Evolutionary conservation across 1,140 invertebrate species (phyloP).

Genomic region (Aphaenogaster rudis): DNA sequence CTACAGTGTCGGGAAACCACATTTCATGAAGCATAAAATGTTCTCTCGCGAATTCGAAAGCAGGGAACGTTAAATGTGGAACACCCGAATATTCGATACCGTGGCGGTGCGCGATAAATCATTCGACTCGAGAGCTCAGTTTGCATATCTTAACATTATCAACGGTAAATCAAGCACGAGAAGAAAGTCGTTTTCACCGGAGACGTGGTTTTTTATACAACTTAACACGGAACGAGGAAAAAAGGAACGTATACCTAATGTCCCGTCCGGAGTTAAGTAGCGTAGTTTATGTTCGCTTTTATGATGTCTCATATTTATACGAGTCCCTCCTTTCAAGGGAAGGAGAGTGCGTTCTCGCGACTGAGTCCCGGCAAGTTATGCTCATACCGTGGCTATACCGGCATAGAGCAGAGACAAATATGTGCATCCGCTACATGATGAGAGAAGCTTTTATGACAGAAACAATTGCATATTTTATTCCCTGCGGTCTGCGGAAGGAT

Average conservation of each 20-base stretch:
- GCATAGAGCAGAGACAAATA: neutral
- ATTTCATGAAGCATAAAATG: slow-evolving; percentile 3
- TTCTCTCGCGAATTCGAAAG: neutral
- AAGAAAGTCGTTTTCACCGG: slow-evolving; percentile 15
- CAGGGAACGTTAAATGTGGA: neutral
- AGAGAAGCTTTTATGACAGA: neutral
- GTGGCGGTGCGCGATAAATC: slow-evolving; percentile 27
- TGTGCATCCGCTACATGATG: neutral
- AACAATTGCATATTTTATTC: slow-evolving; percentile 38
- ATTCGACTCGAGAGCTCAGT: slow-evolving; percentile 8
- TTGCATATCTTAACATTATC: slow-evolving; percentile 41
- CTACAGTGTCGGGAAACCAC: neutral
- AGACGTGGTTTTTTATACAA: slow-evolving; percentile 5
- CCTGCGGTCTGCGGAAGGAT: neutral
- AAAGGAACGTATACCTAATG: neutral
- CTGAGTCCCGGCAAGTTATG: slow-evolving; percentile 7
- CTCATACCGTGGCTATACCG: neutral
- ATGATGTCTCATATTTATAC: slow-evolving; percentile 26
- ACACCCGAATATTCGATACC: slow-evolving; percentile 4
- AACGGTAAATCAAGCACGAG: slow-evolving; percentile 21
- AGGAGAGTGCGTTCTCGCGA: neutral
- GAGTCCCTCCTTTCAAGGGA: neutral
- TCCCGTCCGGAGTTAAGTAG: neutral
- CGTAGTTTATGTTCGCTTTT: slow-evolving; percentile 27
- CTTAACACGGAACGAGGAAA: slow-evolving; percentile 22